phyloP scores from a whole-genome alignment of 2,113 vertebrate species.

The Hippocampus mohnikei region DNA sequence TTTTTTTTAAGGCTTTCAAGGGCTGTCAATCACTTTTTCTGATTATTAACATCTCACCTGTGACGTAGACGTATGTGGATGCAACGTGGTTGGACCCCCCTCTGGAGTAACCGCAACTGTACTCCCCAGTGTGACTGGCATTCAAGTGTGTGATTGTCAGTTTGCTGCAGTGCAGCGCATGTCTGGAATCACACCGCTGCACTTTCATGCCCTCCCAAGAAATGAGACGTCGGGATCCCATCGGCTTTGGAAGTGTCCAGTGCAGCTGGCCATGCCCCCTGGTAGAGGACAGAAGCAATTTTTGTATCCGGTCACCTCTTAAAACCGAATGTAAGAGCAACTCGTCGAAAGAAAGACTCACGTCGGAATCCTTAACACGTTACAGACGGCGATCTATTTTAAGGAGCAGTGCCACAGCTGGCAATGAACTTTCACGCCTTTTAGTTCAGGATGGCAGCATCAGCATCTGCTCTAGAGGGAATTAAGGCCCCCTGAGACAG shows the following conservation, averaged over 20 bases:
- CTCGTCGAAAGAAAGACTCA: too few species aligned
- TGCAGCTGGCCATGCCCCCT: slow-evolving; percentile 70
- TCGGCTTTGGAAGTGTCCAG: slow-evolving; percentile 66
- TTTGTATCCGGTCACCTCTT: too few species aligned
- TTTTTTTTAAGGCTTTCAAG: background rate
- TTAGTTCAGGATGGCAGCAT: slow-evolving; percentile 27
- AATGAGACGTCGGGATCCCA: slow-evolving; percentile 14
- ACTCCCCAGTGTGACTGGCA: slow-evolving; percentile 73
- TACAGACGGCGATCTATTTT: slow-evolving; percentile 26
- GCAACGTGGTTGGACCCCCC: slow-evolving; percentile 10
- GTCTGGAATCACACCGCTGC: slow-evolving; percentile 50
- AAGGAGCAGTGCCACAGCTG: slow-evolving; percentile 39
- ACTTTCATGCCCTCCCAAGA: slow-evolving; percentile 52
- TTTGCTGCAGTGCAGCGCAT: slow-evolving; percentile 65
- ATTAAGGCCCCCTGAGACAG: slow-evolving; percentile 36
- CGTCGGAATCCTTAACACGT: background rate
- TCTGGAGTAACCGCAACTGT: slow-evolving; percentile 69
- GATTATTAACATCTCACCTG: slow-evolving; percentile 70
- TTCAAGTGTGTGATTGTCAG: slow-evolving; percentile 63
- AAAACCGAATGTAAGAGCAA: background rate
- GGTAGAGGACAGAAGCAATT: slow-evolving; percentile 27
- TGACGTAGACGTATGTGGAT: slow-evolving; percentile 76
- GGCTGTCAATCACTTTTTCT: background rate
- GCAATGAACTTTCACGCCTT: slow-evolving; percentile 21
- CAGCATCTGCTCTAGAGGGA: slow-evolving; percentile 25